Percentiles rank a stretch among this genome's conserved stretches.
Evolutionary conservation across 2,113 vertebrate species (phyloP).

Genomic region (Toxostoma redivivum): DNA sequence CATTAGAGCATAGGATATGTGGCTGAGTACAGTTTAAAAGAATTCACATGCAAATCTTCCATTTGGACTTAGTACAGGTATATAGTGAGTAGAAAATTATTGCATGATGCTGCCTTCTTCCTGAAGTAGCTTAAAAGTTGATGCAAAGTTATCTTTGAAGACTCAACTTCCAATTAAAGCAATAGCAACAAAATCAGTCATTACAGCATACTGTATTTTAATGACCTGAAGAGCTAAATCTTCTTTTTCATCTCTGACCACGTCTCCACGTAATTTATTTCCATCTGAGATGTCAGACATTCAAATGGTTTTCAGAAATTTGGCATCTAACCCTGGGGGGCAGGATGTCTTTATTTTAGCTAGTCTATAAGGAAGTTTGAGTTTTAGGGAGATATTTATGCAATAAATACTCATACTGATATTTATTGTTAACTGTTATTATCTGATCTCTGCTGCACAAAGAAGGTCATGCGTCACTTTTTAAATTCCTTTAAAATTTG

Average conservation of each 20-base stretch:
- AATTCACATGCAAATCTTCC: background rate
- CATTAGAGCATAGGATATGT: background rate
- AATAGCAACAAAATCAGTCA: background rate
- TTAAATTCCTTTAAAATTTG: background rate
- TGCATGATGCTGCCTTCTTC: background rate
- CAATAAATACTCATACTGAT: background rate
- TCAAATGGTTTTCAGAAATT: background rate
- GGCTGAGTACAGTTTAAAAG: background rate
- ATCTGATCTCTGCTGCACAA: background rate
- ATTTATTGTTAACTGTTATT: background rate
- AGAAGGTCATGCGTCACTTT: background rate
- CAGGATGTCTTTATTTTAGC: background rate
- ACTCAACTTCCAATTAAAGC: background rate
- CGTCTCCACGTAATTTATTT: background rate
- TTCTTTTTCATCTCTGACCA: slow-evolving; percentile 7
- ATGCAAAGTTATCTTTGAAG: slow-evolving; percentile 21
- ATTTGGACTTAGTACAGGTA: background rate
- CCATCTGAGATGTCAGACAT: background rate
- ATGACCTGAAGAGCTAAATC: background rate
- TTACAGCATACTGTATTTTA: background rate
- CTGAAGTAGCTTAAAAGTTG: background rate
- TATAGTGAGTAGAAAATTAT: background rate
- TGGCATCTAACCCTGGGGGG: accelerated
- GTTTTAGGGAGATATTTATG: background rate
- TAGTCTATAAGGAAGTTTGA: background rate